A percentile compares a stretch with the other conserved stretches of the same genome.
These are phyloP conservation scores for Drosophila mulleri DNA, from an alignment of 2,888 invertebrate species.

Conservation along the genomic window DNA sequence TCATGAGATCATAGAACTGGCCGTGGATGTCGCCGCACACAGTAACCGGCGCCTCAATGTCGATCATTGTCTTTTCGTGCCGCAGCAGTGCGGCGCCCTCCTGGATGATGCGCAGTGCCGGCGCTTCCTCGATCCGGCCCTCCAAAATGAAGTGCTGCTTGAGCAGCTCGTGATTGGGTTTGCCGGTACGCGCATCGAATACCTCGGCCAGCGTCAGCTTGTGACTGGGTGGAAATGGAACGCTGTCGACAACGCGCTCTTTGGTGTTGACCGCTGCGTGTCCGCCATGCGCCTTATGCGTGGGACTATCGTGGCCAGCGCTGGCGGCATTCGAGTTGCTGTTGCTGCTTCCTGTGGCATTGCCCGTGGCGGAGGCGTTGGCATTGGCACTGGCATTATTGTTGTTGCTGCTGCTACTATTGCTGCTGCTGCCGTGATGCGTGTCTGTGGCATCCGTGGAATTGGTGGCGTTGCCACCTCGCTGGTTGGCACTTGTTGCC, in stretches of 20 bases:
- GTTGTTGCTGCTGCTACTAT: constrained; percentile 31
- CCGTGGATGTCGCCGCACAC: constrained; percentile 99
- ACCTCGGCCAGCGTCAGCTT: constrained; percentile 98
- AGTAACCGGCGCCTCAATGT: constrained; percentile 99
- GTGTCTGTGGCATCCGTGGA: constrained; percentile 34
- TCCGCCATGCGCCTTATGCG: constrained; percentile 63
- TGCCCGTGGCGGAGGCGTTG: constrained; percentile 36
- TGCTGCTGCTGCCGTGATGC: constrained; percentile 25
- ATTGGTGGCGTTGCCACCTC: constrained; percentile 41
- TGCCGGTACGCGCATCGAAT: constrained; percentile 97
- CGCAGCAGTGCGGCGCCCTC: constrained; percentile 95
- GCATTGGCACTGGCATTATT: constrained; percentile 33
- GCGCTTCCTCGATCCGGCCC: constrained; percentile 99
- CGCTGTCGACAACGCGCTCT: constrained; percentile 88
- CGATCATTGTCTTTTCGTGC: constrained; percentile 99
- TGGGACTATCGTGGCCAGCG: constrained; percentile 59
- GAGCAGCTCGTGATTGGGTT: constrained; percentile 98
- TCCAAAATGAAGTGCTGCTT: constrained; percentile 99
- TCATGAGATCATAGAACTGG: constrained; percentile 99
- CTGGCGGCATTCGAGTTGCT: constrained; percentile 37
- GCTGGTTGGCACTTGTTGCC: constrained; percentile 72
- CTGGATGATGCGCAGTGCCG: constrained; percentile 97
- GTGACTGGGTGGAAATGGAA: constrained; percentile 99
- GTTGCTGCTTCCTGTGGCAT: constrained; percentile 30
- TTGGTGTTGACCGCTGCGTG: constrained; percentile 73